Evolutionary conservation across 2,888 invertebrate species (phyloP).

Genomic region (Rutpela maculata): DNA sequence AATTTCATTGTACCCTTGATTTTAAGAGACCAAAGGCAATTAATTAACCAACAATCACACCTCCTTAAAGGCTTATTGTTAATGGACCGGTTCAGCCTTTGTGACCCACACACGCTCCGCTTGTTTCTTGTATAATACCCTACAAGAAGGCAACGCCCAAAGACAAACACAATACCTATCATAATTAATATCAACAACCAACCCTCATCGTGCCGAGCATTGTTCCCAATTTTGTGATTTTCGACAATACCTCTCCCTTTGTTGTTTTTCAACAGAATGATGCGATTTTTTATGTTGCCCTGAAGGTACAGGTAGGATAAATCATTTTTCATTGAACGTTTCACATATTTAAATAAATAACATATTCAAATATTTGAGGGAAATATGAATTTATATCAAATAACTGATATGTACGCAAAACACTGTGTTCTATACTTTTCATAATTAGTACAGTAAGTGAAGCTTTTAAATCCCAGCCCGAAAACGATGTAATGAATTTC

Average conservation of each 20-base stretch:
- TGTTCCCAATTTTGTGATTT: slow-evolving; percentile 28
- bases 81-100: slow-evolving; percentile 55
- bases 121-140: slow-evolving; percentile 29
- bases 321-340: not conserved
- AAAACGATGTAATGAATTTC: no score
- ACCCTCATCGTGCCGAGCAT: not conserved
- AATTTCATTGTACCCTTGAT: not conserved
- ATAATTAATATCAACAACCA: slow-evolving; percentile 32
- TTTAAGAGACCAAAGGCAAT: slow-evolving; percentile 32
- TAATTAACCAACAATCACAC: slow-evolving; percentile 55
- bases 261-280: not conserved
- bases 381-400: not conserved
- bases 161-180: slow-evolving; percentile 33
- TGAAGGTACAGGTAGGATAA: not conserved
- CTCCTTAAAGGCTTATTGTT: slow-evolving; percentile 53
- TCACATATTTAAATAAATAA: not conserved
- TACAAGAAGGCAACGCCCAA: slow-evolving; percentile 24
- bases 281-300: not conserved
- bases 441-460: no score
- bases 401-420: no score
- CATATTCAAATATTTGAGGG: not conserved
- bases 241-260: slow-evolving; percentile 15
- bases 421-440: no score
- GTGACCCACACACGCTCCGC: slow-evolving; percentile 35
- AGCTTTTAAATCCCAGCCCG: no score